Evolutionary conservation across 2,888 invertebrate genomes (phyloP).

Genomic region (Tipula confusa): DNA sequence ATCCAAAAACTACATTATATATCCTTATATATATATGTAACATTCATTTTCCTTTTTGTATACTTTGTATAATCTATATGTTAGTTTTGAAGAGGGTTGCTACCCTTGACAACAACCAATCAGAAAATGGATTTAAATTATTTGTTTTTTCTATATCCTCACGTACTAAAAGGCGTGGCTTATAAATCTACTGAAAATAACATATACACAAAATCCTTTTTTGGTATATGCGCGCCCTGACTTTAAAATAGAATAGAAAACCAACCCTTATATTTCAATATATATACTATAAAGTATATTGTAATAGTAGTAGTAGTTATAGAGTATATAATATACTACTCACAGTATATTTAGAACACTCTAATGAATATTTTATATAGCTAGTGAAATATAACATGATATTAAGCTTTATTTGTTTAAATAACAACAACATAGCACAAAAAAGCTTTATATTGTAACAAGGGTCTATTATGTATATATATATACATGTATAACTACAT

Average conservation of each 20-base stretch:
- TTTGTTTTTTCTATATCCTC: neutral
- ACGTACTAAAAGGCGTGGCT: neutral
- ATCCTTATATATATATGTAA: constrained; percentile 13
- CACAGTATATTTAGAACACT: constrained; percentile 29
- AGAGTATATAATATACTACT: neutral
- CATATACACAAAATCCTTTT: neutral
- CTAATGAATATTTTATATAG: constrained; percentile 27
- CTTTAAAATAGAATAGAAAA: neutral
- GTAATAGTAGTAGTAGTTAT: neutral
- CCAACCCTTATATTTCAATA: constrained; percentile 7
- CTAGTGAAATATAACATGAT: neutral
- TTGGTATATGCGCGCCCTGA: neutral
- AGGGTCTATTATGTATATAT: neutral
- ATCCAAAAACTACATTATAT: constrained; percentile 1
- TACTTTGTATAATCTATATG: neutral
- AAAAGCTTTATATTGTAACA: constrained; percentile 25
- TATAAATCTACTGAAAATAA: neutral
- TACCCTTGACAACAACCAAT: constrained; percentile 29
- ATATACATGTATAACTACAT: neutral
- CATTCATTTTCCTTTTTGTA: constrained; percentile 28
- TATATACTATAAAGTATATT: neutral
- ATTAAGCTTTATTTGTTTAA: constrained; percentile 20
- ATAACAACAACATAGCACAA: neutral
- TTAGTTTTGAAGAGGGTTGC: constrained; percentile 25
- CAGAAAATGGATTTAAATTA: neutral